These are phyloP conservation scores for Nasonia oneida DNA, from an alignment of 2,888 invertebrate genomes.

Conservation along the genomic window DNA sequence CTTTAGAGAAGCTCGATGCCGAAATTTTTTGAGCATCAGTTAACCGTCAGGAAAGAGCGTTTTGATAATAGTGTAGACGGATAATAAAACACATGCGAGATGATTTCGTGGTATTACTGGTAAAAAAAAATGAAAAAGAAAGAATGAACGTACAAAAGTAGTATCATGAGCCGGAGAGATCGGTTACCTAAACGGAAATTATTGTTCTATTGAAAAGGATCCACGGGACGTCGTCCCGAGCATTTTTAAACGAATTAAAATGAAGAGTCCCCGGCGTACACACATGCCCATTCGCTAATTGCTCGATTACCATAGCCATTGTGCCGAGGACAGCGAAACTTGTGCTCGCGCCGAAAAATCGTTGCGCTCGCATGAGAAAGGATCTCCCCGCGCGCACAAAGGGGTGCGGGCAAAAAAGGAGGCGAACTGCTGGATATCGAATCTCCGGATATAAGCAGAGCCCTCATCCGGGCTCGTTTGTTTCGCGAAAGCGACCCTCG, in stretches of 20 bases:
- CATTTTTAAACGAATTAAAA: constrained; percentile 30
- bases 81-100: no score
- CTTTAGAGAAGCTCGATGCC: constrained; percentile 27
- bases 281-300: constrained; percentile 30
- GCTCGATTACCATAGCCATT: constrained; percentile 55
- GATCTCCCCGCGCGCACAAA: background rate
- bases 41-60: no score
- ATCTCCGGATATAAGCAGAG: background rate
- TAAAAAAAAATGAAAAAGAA: background rate
- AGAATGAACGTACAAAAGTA: background rate
- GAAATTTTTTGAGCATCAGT: background rate
- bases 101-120: no score
- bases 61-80: no score
- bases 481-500: background rate
- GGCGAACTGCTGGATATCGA: background rate
- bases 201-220: constrained; percentile 15
- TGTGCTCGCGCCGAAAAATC: background rate
- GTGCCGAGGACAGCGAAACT: background rate
- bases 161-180: background rate
- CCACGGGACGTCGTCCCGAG: background rate
- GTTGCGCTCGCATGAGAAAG: constrained; percentile 34
- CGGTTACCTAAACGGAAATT: background rate
- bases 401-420: background rate
- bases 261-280: background rate
- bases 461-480: background rate